Percentiles rank a stretch among this genome's conserved stretches.
These are phyloP conservation scores for Carposina sasakii DNA, from an alignment of 1,140 invertebrate species.

Conservation along the genomic window DNA sequence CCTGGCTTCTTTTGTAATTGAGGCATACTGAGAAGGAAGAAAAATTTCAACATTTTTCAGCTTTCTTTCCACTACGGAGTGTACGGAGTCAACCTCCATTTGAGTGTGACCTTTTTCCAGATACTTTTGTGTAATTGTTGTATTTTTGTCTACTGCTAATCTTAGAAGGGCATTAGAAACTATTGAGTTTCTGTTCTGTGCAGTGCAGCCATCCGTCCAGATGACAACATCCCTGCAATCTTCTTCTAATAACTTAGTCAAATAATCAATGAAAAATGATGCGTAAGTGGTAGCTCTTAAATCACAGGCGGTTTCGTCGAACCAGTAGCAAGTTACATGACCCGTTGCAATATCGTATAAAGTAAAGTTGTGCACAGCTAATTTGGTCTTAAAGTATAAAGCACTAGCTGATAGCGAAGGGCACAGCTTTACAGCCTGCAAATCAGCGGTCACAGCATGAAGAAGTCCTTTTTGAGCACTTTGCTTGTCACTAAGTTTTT, in stretches of 20 bases:
- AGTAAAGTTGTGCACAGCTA: constrained; percentile 25
- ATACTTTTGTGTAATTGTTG: constrained; percentile 45
- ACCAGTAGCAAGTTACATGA: constrained; percentile 49
- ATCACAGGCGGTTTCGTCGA: constrained; percentile 53
- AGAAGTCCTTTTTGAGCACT: constrained; percentile 15
- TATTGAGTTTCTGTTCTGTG: constrained; percentile 42
- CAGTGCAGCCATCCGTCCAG: constrained; percentile 23
- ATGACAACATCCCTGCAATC: constrained; percentile 24
- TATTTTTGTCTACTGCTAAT: constrained; percentile 29
- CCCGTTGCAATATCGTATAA: constrained; percentile 51
- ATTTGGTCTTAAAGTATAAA: constrained; percentile 16
- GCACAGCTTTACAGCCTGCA: constrained; percentile 19
- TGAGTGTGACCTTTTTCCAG: constrained; percentile 52
- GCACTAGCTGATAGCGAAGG: constrained; percentile 18
- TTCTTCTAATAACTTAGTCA: constrained; percentile 26
- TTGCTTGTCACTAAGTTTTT: constrained; percentile 21
- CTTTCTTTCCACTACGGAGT: constrained; percentile 34
- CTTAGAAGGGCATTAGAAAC: constrained; percentile 40
- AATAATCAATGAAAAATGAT: constrained; percentile 40
- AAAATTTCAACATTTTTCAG: constrained; percentile 17
- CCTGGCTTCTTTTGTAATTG: constrained; percentile 1
- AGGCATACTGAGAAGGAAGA: constrained; percentile 3
- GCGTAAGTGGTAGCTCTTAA: constrained; percentile 53
- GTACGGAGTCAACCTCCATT: constrained; percentile 52
- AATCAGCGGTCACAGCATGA: constrained; percentile 20